phyloP scores from a whole-genome alignment of 2,888 invertebrate species.

The Drosophila anomelani region DNA sequence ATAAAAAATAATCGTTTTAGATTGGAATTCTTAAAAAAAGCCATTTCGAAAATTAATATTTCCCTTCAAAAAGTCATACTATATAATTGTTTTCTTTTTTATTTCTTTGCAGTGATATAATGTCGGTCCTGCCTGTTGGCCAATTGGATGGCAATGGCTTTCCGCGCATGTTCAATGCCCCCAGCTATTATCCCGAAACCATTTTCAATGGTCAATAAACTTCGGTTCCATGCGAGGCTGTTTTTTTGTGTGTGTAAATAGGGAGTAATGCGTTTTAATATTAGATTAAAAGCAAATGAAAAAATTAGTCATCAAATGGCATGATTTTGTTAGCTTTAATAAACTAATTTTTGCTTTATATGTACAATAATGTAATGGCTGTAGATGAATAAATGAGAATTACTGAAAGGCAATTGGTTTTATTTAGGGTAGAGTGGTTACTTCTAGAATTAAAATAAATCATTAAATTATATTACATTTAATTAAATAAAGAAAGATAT shows the following conservation, averaged over 20 bases:
- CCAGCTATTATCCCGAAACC: slow-evolving; percentile 84
- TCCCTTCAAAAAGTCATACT: slow-evolving; percentile 20
- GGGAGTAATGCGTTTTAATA: slow-evolving; percentile 28
- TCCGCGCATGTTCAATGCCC: slow-evolving; percentile 84
- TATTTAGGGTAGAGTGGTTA: not conserved
- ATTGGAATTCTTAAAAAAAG: not conserved
- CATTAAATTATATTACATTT: too few species aligned
- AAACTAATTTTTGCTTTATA: slow-evolving; percentile 48
- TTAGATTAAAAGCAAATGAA: slow-evolving; percentile 51
- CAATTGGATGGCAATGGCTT: slow-evolving; percentile 84
- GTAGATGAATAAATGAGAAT: slow-evolving; percentile 33
- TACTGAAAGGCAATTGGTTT: not conserved
- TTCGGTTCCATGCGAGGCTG: slow-evolving; percentile 40
- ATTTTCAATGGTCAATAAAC: slow-evolving; percentile 83
- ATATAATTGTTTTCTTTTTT: not conserved
- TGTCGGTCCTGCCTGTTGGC: slow-evolving; percentile 84
- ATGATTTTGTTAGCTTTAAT: slow-evolving; percentile 53
- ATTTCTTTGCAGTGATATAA: slow-evolving; percentile 80
- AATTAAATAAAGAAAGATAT: too few species aligned
- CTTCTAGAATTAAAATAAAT: too few species aligned
- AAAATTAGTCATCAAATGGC: slow-evolving; percentile 70
- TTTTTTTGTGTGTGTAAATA: slow-evolving; percentile 60
- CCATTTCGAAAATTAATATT: too few species aligned
- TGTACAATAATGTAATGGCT: slow-evolving; percentile 52
- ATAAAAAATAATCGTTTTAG: not conserved